Base-by-base conservation (phyloP, 2,113 vertebrate species). In the Eira barbara region DNA sequence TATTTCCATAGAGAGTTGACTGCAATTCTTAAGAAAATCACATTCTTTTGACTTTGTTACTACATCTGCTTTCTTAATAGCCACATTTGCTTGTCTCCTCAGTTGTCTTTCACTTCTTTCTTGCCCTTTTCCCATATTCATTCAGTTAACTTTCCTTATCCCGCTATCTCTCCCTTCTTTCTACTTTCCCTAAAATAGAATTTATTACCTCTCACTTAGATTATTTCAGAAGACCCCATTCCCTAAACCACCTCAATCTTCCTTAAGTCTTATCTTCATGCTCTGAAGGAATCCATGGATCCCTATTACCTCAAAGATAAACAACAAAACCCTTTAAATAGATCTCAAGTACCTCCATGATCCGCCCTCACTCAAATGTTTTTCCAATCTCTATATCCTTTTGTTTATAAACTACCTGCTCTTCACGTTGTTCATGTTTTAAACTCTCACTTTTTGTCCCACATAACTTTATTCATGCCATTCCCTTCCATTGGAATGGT, bases 1-100 rank as follows among this genome's bases (percentile, higher is more conserved):
- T 97, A 79, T 96, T 91, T 67, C 92, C 65, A 73, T 23, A 49
- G 96, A 97, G 73, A 98, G 59, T 7, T 84, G 18, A 74, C 55
- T 52, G 6, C 0, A 88, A 49, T 91, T 59, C 13, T 65, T 79
- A 86, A 83, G 23, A 73, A 39, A 93, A 95, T 65, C 42, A 23
- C 7, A 36, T 52, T 17, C 14, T 80, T 95, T 94, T 71, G 29
- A 73, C 13, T 17, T 31, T 79, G 23, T 74, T 57, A 34, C 12
- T 49, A 17, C 7, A 52, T 52, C 47, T 65, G 55, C 3, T 76
- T 15, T 11, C 92, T 55, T 45, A 63, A 8, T 20, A 74, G 5
- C 34, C 45, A 55, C 1, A 6, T 74, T 55, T 65, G 13, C 18
- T 74, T 67, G 55, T 59, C 31, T 93, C 29, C 47, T 73, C 1